Conservation (phyloP, 2,888 invertebrate species). For the Netelia melanura region DNA sequence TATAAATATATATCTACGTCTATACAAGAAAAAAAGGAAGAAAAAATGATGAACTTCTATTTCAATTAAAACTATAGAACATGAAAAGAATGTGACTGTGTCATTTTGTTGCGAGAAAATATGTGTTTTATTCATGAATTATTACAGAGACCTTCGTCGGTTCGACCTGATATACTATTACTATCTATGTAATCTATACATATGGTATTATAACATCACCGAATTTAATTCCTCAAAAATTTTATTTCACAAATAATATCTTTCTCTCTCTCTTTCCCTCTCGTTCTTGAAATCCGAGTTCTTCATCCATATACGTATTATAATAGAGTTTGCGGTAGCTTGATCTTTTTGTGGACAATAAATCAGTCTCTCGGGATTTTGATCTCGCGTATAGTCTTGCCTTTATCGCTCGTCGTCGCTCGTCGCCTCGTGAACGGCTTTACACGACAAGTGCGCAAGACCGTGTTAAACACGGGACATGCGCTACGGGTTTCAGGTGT, state of each 20-base stretch:
- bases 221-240: not conserved
- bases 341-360: constrained; percentile 59
- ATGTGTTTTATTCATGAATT: constrained; percentile 31
- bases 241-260: not conserved
- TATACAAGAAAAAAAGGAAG: constrained; percentile 2
- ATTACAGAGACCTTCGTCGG: not conserved
- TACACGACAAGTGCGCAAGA: constrained; percentile 72
- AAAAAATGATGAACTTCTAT: constrained; percentile 70
- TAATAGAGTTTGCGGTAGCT: constrained; percentile 2
- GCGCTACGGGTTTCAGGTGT: constrained; percentile 73
- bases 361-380: constrained; percentile 59
- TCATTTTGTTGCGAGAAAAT: not conserved
- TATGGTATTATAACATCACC: not conserved
- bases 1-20: constrained; percentile 23
- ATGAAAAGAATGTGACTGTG: not conserved
- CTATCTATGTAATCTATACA: not conserved
- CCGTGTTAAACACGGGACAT: constrained; percentile 69
- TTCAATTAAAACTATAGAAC: constrained; percentile 69
- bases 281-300: not conserved
- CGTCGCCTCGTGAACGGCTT: constrained; percentile 22
- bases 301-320: not conserved
- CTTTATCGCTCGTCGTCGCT: constrained; percentile 8
- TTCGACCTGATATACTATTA: not conserved
- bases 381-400: not conserved
- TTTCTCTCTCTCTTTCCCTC: not conserved